These are phyloP conservation scores for Buphagus erythrorhynchus DNA, from an alignment of 2,797 vertebrate species.

Conservation along the genomic window DNA sequence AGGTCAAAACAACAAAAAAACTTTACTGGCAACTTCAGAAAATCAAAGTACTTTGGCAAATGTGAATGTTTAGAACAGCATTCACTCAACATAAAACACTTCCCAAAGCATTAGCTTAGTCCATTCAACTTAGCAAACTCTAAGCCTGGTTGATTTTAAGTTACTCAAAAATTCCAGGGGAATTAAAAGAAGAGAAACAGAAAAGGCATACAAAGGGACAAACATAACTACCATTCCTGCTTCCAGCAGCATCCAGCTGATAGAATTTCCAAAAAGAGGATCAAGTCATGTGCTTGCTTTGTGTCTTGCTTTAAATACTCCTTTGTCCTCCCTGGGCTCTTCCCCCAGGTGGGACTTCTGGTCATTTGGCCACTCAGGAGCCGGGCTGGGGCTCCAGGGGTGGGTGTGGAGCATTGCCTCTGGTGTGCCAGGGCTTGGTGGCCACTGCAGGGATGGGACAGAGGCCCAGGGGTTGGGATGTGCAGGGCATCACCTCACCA, in stretches of 20 bases:
- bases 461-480: neutral
- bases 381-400: neutral
- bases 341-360: neutral
- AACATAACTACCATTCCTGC: neutral
- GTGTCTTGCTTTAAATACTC: rapidly evolving
- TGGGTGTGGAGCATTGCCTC: neutral
- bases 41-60: neutral
- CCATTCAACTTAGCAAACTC: neutral
- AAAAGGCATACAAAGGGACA: neutral
- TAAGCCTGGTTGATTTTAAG: neutral
- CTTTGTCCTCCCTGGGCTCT: neutral
- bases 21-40: neutral
- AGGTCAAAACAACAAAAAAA: neutral
- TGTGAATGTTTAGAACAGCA: neutral
- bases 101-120: neutral
- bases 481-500: neutral
- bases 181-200: neutral
- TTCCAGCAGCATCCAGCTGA: neutral
- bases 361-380: neutral
- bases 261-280: neutral
- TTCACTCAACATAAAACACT: neutral
- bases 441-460: neutral
- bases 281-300: neutral
- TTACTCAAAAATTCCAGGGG: neutral
- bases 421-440: too few species aligned